phyloP scores from a whole-genome alignment of 2,797 vertebrate species.

The Garrulus glandarius region DNA sequence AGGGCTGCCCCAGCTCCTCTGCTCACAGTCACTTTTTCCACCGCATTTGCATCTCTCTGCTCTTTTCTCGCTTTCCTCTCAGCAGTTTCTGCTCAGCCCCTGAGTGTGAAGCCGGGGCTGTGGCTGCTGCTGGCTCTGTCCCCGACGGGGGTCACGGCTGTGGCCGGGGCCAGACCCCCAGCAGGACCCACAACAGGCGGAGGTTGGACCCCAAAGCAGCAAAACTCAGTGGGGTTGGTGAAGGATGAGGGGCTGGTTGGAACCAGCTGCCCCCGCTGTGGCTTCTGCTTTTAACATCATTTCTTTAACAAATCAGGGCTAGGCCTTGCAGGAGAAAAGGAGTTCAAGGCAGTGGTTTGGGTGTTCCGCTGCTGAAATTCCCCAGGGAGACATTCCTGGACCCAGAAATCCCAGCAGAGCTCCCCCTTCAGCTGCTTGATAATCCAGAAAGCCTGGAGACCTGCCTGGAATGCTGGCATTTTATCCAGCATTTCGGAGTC shows the following conservation, averaged over 20 bases:
- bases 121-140: not conserved
- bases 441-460: not conserved
- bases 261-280: rapidly evolving
- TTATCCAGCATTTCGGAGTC: not conserved
- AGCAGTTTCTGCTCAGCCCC: not conserved
- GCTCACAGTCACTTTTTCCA: conserved; percentile 28
- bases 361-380: not conserved
- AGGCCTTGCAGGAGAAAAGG: not conserved
- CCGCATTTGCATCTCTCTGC: not conserved
- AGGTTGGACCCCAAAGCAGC: not conserved
- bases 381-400: not conserved
- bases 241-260: not conserved
- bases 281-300: not conserved
- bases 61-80: not conserved
- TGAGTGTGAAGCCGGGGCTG: not conserved
- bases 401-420: not conserved
- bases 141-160: not conserved
- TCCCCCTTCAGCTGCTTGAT: rapidly evolving
- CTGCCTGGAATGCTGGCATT: not conserved
- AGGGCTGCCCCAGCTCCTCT: not conserved
- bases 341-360: rapidly evolving
- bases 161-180: not conserved
- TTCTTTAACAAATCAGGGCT: conserved; percentile 36
- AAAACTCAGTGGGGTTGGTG: rapidly evolving
- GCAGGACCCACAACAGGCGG: not conserved